Base-by-base conservation (phyloP, 2,113 vertebrate species). In the Drymodes brunneopygia region DNA sequence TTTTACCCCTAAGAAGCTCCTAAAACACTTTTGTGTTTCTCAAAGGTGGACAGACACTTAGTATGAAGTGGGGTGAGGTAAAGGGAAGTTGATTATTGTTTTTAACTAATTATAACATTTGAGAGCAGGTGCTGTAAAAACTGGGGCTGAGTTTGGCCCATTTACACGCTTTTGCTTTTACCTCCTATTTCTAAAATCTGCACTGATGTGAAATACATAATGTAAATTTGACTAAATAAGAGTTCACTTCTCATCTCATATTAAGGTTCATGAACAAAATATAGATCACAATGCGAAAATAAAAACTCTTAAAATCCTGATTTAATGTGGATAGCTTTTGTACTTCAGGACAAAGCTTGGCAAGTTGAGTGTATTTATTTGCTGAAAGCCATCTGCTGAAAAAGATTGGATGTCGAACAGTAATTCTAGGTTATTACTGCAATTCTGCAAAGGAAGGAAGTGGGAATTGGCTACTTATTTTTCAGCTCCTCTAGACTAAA, bases 361-460 rank as follows among this genome's bases (percentile, higher is more conserved):
- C 38, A 87, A 67, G 44, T 44, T 64, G 56, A 78, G 10, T 40
- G 3, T 60, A 83, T 94, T 93, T 92, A 62, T 82, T 90, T 95
- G 56, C 69, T 90, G 90, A 90, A 94, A 95, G 44, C 48, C 80
- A 77, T 92, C 85, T 88, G 51, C 82, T 93, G 82, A 88, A 81
- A 92, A 94, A 83, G 64, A 93, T 74, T 93, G 88, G 75, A 78
- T 90, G n/a, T 64, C 60, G 40, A 86, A 86, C 48, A 86, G 60
- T 86, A 93, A 94, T 93, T 96, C 69, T 61, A 83, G 60, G 86
- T 96, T 95, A 86, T 93, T 95, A 83, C 56, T 88, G 75, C n/a
- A 96, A 58, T 92, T 93, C 79, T 86, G 69, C 64, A 70, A 78
- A 84, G 72, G 56, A 91, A 95, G 60, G 79, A 95, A 92, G 69